Conservation (phyloP, 1,140 invertebrate species). For the Meloidogyne exigua region DNA sequence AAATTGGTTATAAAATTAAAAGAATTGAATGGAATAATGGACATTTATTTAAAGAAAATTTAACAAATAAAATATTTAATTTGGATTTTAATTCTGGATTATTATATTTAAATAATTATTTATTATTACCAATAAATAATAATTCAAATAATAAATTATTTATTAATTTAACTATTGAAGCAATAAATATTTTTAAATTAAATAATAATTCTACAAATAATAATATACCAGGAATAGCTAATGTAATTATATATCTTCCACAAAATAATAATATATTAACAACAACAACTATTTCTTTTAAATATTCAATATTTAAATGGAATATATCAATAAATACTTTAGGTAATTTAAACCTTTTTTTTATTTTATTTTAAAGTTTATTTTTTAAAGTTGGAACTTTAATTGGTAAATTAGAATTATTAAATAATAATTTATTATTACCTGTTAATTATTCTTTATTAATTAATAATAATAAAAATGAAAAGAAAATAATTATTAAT, state of each 20-base stretch:
- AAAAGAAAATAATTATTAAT: neutral
- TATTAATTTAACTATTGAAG: constrained; percentile 5
- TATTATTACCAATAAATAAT: neutral
- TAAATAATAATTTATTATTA: neutral
- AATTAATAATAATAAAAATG: neutral
- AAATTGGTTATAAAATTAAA: neutral
- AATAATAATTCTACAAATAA: too few relatives aligned
- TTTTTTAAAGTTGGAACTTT: neutral
- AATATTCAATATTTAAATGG: constrained; percentile 5
- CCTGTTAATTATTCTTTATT: neutral
- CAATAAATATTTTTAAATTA: neutral
- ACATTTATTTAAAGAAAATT: neutral
- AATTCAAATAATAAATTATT: neutral
- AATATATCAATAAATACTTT: neutral
- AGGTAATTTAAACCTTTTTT: neutral
- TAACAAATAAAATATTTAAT: neutral
- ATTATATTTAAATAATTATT: neutral
- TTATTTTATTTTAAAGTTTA: neutral
- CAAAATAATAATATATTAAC: neutral
- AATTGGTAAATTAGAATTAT: constrained; percentile 2
- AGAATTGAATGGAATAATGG: neutral
- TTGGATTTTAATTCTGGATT: neutral
- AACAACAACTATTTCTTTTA: neutral
- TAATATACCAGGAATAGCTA: neutral
- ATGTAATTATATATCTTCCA: neutral